A percentile compares a stretch with the other conserved stretches of the same genome.
These are phyloP conservation scores for Amphibalanus amphitrite DNA, from an alignment of 1,140 invertebrate species.

Conservation along the genomic window DNA sequence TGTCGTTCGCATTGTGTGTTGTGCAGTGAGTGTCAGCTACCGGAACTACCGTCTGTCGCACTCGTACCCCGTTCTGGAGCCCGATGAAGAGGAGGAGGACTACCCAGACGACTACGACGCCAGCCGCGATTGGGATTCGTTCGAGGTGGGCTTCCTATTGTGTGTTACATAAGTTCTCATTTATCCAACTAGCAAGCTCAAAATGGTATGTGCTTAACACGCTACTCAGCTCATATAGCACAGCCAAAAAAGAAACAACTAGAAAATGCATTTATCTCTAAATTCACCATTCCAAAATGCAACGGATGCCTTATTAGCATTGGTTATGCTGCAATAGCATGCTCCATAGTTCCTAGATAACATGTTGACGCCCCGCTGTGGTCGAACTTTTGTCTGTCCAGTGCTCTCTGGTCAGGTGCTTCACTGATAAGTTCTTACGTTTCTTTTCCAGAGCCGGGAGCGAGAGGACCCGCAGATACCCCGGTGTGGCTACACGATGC, in stretches of 20 bases:
- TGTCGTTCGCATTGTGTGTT: too few species aligned
- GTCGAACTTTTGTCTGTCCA: background rate
- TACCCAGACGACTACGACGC: too few species aligned
- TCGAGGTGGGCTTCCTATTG: constrained; percentile 11
- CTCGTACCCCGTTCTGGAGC: constrained; percentile 25
- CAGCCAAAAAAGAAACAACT: constrained; percentile 14
- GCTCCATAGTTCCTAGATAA: background rate
- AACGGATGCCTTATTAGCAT: constrained; percentile 32
- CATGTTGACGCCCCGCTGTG: background rate
- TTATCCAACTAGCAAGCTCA: constrained; percentile 11
- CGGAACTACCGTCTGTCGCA: constrained; percentile 44
- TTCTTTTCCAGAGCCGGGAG: constrained; percentile 39
- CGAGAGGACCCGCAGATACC: constrained; percentile 52
- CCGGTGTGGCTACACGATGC: constrained; percentile 54
- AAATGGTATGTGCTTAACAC: constrained; percentile 17
- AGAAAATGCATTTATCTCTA: too few species aligned
- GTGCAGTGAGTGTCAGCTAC: constrained; percentile 44
- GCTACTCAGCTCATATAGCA: constrained; percentile 8
- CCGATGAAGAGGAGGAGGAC: constrained; percentile 12
- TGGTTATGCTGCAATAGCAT: constrained; percentile 1
- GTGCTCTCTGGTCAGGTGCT: constrained; percentile 1
- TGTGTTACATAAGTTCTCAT: background rate
- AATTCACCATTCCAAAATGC: constrained; percentile 3
- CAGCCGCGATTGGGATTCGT: constrained; percentile 13
- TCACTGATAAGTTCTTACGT: too few species aligned